Evolutionary conservation across 2,113 vertebrate species (phyloP).

Genomic region (Dasypus novemcinctus): DNA sequence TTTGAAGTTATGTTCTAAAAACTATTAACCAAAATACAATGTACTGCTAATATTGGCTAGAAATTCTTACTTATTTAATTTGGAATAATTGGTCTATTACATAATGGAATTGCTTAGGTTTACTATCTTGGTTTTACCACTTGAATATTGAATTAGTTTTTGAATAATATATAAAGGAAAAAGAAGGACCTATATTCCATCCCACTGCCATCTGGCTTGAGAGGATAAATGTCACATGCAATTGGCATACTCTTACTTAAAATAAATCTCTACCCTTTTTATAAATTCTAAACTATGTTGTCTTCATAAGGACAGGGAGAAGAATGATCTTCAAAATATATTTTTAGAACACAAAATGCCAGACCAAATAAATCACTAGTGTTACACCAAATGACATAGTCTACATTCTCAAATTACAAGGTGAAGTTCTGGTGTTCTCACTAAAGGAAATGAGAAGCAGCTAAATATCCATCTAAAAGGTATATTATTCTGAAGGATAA

Average conservation of each 20-base stretch:
- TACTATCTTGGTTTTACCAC: constrained; percentile 27
- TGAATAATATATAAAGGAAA: constrained; percentile 46
- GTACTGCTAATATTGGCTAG: background rate
- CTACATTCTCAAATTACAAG: background rate
- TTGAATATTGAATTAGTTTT: constrained; percentile 25
- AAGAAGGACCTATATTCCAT: constrained; percentile 1
- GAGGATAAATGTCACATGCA: constrained; percentile 48
- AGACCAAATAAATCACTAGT: constrained; percentile 58
- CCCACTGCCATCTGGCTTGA: constrained; percentile 19
- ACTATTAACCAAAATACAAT: background rate
- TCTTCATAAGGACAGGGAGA: constrained; percentile 32
- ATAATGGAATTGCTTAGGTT: background rate
- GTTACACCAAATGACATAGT: constrained; percentile 34
- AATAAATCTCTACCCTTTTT: constrained; percentile 31
- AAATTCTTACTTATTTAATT: background rate
- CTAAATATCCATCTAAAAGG: background rate
- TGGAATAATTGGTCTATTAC: background rate
- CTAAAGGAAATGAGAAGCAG: background rate
- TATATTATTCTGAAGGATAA: constrained; percentile 13
- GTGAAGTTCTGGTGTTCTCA: background rate
- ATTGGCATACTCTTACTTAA: constrained; percentile 45
- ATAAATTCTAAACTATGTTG: constrained; percentile 55
- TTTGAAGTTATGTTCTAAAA: background rate
- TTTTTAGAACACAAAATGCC: constrained; percentile 60
- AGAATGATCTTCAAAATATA: constrained; percentile 54